Percentiles rank a stretch among this genome's conserved stretches.
Conservation (phyloP, 2,113 vertebrate genomes). For the Apus apus region DNA sequence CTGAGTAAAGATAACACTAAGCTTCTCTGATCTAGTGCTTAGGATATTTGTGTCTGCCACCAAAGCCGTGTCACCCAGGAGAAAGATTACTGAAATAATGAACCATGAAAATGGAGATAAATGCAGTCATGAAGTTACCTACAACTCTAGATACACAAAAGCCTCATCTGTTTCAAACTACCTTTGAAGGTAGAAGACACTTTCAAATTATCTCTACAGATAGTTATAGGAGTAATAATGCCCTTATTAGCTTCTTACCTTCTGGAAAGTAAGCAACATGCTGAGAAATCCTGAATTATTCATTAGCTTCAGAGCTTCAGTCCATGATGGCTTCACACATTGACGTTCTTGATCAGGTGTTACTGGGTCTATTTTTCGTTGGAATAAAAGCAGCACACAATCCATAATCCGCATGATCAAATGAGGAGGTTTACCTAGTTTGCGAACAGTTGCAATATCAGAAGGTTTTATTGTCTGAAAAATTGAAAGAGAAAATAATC, state of each 20-base stretch:
- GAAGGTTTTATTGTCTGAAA: conserved; percentile 86
- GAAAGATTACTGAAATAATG: background rate
- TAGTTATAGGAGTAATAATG: background rate
- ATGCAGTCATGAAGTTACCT: background rate
- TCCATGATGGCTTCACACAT: conserved; percentile 81
- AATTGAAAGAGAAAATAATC: background rate
- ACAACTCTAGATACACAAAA: background rate
- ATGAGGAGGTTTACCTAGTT: conserved; percentile 86
- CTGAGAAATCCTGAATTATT: conserved; percentile 84
- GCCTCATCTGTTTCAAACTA: background rate
- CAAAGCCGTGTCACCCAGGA: background rate
- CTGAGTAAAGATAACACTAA: background rate
- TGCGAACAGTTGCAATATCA: conserved; percentile 87
- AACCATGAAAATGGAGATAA: background rate
- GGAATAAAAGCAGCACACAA: conserved; percentile 84
- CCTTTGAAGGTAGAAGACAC: background rate
- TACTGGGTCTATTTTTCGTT: conserved; percentile 79
- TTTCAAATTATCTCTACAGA: background rate
- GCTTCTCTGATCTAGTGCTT: background rate
- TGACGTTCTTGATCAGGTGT: conserved; percentile 75
- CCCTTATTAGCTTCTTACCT: conserved; percentile 67
- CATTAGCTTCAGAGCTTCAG: conserved; percentile 85
- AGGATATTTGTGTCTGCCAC: background rate
- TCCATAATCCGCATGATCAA: conserved; percentile 92
- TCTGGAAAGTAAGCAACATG: conserved; percentile 83